phyloP scores from a whole-genome alignment of 2,888 invertebrate genomes.

The Micropterix aruncella region DNA sequence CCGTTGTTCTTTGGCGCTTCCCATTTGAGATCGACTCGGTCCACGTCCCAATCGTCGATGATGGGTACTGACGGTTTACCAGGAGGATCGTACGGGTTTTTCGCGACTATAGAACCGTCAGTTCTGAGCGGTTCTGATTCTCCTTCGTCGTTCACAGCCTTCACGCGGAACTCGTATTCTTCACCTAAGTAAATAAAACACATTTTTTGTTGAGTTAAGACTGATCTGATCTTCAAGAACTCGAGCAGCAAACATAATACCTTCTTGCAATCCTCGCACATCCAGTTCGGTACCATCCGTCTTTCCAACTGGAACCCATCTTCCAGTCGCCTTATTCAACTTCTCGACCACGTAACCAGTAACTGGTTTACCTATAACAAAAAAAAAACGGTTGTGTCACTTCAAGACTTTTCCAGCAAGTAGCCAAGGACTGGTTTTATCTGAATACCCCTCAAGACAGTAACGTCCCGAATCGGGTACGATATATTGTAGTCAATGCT shows the following conservation, averaged over 20 bases:
- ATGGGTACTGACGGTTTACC: constrained; percentile 79
- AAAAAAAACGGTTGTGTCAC: constrained; percentile 2
- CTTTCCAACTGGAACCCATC: constrained; percentile 88
- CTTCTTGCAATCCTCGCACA: constrained; percentile 78
- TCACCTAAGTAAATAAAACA: constrained; percentile 16
- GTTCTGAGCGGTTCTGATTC: constrained; percentile 90
- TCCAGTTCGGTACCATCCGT: constrained; percentile 81
- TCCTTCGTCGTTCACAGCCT: constrained; percentile 89
- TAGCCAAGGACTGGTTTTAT: too few species aligned
- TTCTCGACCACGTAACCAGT: constrained; percentile 92
- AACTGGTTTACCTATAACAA: constrained; percentile 51
- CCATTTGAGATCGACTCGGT: constrained; percentile 79
- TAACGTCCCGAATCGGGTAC: too few species aligned
- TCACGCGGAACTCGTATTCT: constrained; percentile 89
- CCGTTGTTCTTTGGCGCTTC: constrained; percentile 63
- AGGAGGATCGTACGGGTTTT: constrained; percentile 89
- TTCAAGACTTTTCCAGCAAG: too few species aligned
- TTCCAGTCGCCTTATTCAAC: constrained; percentile 78
- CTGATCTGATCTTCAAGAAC: too few species aligned
- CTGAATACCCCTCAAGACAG: too few species aligned
- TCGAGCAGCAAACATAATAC: too few species aligned
- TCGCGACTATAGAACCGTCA: constrained; percentile 77
- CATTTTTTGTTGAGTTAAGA: too few species aligned
- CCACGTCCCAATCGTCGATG: constrained; percentile 80
- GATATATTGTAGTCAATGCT: too few species aligned